Base-by-base conservation (phyloP, 2,888 invertebrate species). In the Mechanitis messenoides region DNA sequence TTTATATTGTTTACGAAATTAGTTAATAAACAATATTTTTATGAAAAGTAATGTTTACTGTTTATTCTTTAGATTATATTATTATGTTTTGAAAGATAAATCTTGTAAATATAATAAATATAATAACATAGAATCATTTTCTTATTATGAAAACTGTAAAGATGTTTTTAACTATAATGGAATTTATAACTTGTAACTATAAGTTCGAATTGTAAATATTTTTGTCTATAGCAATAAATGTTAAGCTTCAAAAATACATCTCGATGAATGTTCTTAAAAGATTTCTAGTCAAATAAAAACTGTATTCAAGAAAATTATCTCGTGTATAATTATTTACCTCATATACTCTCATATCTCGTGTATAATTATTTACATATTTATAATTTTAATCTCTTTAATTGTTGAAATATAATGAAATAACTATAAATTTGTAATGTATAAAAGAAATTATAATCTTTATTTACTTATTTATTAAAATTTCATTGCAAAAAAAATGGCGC, bases 261-360 rank as follows among this genome's bases (percentile, higher is more conserved):
- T 45, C 64, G 46, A 62, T 54, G 45, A 63, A 58, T 75, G 62
- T 64, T 71, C 71, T 76, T 80, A 75, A 76, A 71, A 65, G 28
- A 72, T 77, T 83, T 84, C 81, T 84, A 85, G 85, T 83, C 83
- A 75, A 76, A 80, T 81, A 78, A 81, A 84, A 81, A 79, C 70
- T 74, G 75, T 74, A 76, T 72, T 74, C 70, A 74, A 79, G 72
- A 55, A 64, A 61, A 63, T 59, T 68, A 60, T 38, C 55, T n/a
- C 31, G 57, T 42, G 54, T 59, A 9, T 11, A 55, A 62, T 59
- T 35, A 35, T 20, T 20, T 20, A 35, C 35, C 35, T 35, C 35
- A 35, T 35, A 35, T 35, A 5, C 6, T 35, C 20, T 20, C 20
- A 20, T 20, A 20, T 20, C 20, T 20, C 1, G 20, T 20, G 20